Evolutionary conservation across 2,888 invertebrate species (phyloP).

Genomic region (Ethmia dodecea): DNA sequence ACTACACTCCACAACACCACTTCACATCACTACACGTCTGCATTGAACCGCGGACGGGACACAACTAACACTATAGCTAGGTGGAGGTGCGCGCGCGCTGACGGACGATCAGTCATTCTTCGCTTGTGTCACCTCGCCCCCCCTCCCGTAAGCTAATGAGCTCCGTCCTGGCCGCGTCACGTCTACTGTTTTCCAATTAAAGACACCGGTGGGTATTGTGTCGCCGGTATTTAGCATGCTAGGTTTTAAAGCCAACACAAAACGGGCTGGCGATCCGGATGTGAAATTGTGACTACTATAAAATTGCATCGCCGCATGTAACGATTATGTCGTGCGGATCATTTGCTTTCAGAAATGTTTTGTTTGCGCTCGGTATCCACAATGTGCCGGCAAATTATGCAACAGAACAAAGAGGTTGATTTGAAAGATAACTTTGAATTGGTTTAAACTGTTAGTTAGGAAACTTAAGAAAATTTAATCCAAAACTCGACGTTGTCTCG

Average conservation of each 20-base stretch:
- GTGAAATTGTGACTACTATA: too few relatives aligned
- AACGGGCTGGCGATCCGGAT: too few relatives aligned
- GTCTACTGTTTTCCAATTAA: conserved; percentile 26
- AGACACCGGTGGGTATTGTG: conserved; percentile 12
- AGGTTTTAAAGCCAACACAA: background rate
- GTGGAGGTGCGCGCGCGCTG: conserved; percentile 67
- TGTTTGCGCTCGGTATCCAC: too few relatives aligned
- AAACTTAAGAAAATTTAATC: too few relatives aligned
- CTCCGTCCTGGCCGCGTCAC: conserved; percentile 48
- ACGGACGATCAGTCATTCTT: conserved; percentile 68
- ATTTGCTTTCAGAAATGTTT: too few relatives aligned
- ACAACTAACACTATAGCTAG: conserved; percentile 44
- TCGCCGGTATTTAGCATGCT: conserved; percentile 3
- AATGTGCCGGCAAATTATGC: too few relatives aligned
- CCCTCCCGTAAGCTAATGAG: conserved; percentile 52
- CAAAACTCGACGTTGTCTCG: background rate
- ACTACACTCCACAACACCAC: conserved; percentile 53
- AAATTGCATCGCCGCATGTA: too few relatives aligned
- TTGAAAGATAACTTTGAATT: too few relatives aligned
- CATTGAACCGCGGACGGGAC: conserved; percentile 63
- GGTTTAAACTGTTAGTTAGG: too few relatives aligned
- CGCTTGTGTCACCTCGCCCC: conserved; percentile 52
- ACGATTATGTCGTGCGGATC: too few relatives aligned
- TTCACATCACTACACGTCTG: conserved; percentile 64
- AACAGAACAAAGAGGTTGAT: too few relatives aligned